A percentile compares a stretch with the other conserved stretches of the same genome.
These are phyloP conservation scores for Perizoma affinitatum DNA, from an alignment of 2,888 invertebrate species.

Conservation along the genomic window DNA sequence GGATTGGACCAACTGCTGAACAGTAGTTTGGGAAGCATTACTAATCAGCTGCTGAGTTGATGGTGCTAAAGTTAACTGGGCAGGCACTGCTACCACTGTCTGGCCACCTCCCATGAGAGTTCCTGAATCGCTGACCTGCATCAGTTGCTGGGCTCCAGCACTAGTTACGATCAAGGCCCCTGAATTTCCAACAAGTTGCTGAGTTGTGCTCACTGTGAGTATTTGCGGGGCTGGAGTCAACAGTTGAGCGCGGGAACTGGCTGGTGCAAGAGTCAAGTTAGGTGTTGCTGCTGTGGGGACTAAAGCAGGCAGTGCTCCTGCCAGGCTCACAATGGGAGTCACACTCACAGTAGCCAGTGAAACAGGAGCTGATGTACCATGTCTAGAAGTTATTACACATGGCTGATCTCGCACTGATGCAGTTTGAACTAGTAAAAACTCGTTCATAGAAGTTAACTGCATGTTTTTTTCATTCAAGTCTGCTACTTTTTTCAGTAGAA, in stretches of 20 bases:
- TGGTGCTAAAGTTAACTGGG: slow-evolving; percentile 73
- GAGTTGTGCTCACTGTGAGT: slow-evolving; percentile 77
- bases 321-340: slow-evolving; percentile 75
- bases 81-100: slow-evolving; percentile 78
- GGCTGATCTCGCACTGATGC: slow-evolving; percentile 73
- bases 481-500: slow-evolving; percentile 73
- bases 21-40: slow-evolving; percentile 70
- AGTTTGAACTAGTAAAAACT: slow-evolving; percentile 75
- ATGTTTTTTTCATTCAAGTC: slow-evolving; percentile 77
- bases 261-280: slow-evolving; percentile 71
- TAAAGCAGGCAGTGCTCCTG: slow-evolving; percentile 71
- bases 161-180: slow-evolving; percentile 78
- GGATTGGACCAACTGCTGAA: slow-evolving; percentile 73
- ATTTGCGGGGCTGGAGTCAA: slow-evolving; percentile 78
- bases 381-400: slow-evolving; percentile 78
- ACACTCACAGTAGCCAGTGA: slow-evolving; percentile 79
- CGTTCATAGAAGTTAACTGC: slow-evolving; percentile 78
- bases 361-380: slow-evolving; percentile 76
- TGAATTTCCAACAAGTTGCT: slow-evolving; percentile 76
- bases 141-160: slow-evolving; percentile 78
- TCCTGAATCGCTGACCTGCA: slow-evolving; percentile 81
- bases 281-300: slow-evolving; percentile 73
- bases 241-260: slow-evolving; percentile 74
- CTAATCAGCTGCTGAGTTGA: slow-evolving; percentile 72
- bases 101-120: slow-evolving; percentile 78